phyloP scores from a whole-genome alignment of 1,140 invertebrate species.

The Metaphire vulgaris region DNA sequence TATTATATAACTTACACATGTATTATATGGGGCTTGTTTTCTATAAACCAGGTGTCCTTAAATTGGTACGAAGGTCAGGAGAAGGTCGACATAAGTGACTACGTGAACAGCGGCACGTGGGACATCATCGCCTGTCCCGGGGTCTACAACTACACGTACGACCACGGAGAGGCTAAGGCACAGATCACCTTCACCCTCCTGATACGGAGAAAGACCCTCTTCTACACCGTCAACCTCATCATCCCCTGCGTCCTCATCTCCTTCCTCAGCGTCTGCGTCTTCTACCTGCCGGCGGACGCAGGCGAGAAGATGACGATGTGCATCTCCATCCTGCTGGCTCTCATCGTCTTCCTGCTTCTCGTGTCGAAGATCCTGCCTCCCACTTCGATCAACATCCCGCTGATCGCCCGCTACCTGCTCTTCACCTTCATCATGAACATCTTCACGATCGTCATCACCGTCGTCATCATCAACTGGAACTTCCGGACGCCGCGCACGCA shows the following conservation, averaged over 20 bases:
- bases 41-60: slow-evolving; percentile 83
- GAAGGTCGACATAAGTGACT: slow-evolving; percentile 83
- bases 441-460: slow-evolving; percentile 95
- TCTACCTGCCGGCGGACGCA: slow-evolving; percentile 80
- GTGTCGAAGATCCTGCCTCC: slow-evolving; percentile 98
- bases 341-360: slow-evolving; percentile 96
- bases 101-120: slow-evolving; percentile 98
- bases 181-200: slow-evolving; percentile 61
- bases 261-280: slow-evolving; percentile 95
- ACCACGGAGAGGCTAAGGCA: slow-evolving; percentile 12
- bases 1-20: too few relatives aligned
- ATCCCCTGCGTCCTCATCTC: slow-evolving; percentile 96
- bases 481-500: slow-evolving; percentile 80
- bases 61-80: slow-evolving; percentile 89
- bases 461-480: slow-evolving; percentile 99
- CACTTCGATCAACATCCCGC: slow-evolving; percentile 59
- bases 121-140: slow-evolving; percentile 92
- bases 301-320: slow-evolving; percentile 78
- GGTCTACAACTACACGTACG: slow-evolving; percentile 19
- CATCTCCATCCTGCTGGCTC: slow-evolving; percentile 95
- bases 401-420: slow-evolving; percentile 95
- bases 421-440: slow-evolving; percentile 99
- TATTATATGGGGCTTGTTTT: too few relatives aligned
- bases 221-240: slow-evolving; percentile 99
- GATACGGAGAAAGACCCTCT: slow-evolving; percentile 91